Conservation (phyloP, 2,888 invertebrate genomes). For the Octodonta nipae region DNA sequence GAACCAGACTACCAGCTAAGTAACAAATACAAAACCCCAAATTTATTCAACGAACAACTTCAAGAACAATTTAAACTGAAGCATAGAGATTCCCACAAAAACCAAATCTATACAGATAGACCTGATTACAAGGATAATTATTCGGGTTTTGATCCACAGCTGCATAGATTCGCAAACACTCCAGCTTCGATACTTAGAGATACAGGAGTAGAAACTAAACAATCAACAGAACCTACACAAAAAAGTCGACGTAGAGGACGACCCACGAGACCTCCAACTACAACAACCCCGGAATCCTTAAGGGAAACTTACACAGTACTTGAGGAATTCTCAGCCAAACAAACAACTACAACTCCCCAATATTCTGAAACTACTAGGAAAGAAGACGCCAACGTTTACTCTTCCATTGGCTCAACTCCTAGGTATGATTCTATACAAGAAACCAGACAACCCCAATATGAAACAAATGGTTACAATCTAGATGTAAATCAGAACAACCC, state of each 20-base stretch:
- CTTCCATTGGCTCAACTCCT: slow-evolving; percentile 4
- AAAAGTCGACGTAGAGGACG: slow-evolving; percentile 17
- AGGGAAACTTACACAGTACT: slow-evolving; percentile 25
- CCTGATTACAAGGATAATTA: slow-evolving; percentile 7
- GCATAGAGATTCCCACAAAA: too few relatives aligned
- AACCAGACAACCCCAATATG: slow-evolving; percentile 7
- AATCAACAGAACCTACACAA: slow-evolving; percentile 9
- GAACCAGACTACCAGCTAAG: too few relatives aligned
- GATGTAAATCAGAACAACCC: slow-evolving; percentile 7
- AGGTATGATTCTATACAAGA: slow-evolving; percentile 7
- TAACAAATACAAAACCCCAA: too few relatives aligned
- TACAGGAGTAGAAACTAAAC: slow-evolving; percentile 13
- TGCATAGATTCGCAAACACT: slow-evolving; percentile 14
- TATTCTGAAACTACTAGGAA: slow-evolving; percentile 7
- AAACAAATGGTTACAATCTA: slow-evolving; percentile 15
- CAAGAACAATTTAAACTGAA: too few relatives aligned
- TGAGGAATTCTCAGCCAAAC: slow-evolving; percentile 24
- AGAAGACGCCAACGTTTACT: slow-evolving; percentile 13
- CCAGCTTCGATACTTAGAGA: slow-evolving; percentile 15
- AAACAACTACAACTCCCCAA: slow-evolving; percentile 9
- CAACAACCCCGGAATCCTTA: slow-evolving; percentile 14
- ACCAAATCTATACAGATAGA: too few relatives aligned
- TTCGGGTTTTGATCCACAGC: slow-evolving; percentile 11
- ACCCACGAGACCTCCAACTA: slow-evolving; percentile 12
- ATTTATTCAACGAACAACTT: too few relatives aligned